Evolutionary conservation across 2,888 invertebrate genomes (phyloP).

Genomic region (Ligdia adustata): DNA sequence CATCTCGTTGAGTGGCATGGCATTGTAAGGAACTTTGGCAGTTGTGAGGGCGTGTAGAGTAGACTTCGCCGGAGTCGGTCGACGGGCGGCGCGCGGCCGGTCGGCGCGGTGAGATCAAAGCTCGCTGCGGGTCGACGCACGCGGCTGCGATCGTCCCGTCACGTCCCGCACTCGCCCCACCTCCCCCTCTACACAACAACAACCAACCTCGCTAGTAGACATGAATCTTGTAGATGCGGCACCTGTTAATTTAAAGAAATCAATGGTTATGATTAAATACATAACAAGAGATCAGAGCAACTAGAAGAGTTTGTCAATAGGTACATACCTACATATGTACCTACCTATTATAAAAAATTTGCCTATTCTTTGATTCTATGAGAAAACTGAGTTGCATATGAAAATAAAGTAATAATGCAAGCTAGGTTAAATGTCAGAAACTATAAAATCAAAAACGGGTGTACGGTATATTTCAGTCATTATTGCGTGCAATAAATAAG

Average conservation of each 20-base stretch:
- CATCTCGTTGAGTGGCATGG: slow-evolving; percentile 10
- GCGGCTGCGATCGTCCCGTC: slow-evolving; percentile 61
- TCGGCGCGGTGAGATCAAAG: slow-evolving; percentile 69
- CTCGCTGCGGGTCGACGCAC: slow-evolving; percentile 77
- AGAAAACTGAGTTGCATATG: too few species aligned
- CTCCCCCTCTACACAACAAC: slow-evolving; percentile 46
- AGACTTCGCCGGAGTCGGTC: slow-evolving; percentile 38
- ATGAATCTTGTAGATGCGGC: slow-evolving; percentile 31
- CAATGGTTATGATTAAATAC: not conserved
- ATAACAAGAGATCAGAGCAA: too few species aligned
- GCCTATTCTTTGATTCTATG: too few species aligned
- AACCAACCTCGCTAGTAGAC: slow-evolving; percentile 39
- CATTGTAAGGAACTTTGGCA: slow-evolving; percentile 16
- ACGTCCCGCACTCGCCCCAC: slow-evolving; percentile 49
- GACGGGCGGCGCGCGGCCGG: slow-evolving; percentile 26
- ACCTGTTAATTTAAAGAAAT: slow-evolving; percentile 1
- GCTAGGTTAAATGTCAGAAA: too few species aligned
- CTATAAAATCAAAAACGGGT: too few species aligned
- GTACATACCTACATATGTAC: too few species aligned
- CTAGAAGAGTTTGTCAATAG: too few species aligned
- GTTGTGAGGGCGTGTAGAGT: slow-evolving; percentile 2
- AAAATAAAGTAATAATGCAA: too few species aligned
- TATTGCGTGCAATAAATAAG: too few species aligned
- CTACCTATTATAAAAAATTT: too few species aligned
- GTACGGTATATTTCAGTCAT: too few species aligned